These are phyloP conservation scores for Trachurus trachurus DNA, from an alignment of 2,797 vertebrate species.

Conservation along the genomic window DNA sequence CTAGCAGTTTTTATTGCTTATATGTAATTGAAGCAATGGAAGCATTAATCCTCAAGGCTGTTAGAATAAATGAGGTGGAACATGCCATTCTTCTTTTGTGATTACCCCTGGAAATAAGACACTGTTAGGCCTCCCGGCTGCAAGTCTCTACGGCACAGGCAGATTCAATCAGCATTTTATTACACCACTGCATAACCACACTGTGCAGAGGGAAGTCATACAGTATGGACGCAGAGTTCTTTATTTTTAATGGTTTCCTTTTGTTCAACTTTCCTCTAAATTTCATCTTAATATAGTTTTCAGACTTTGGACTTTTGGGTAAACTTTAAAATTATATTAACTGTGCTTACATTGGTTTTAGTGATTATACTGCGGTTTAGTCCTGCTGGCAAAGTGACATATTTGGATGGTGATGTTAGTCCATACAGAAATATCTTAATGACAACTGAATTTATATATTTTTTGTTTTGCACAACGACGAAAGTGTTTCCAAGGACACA, in stretches of 20 bases:
- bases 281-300: background rate
- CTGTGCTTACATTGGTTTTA: background rate
- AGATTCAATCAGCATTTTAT: conserved; percentile 27
- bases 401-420: background rate
- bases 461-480: too few relatives aligned
- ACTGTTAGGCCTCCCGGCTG: background rate
- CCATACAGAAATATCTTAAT: background rate
- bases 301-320: conserved; percentile 4
- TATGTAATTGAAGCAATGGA: conserved; percentile 68
- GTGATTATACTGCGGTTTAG: background rate
- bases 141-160: background rate
- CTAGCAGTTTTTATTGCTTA: conserved; percentile 40
- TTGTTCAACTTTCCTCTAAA: background rate
- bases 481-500: too few relatives aligned
- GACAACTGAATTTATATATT: background rate
- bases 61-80: conserved; percentile 72
- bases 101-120: conserved; percentile 59
- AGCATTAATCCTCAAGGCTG: conserved; percentile 62
- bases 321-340: background rate
- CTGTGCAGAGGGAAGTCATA: background rate
- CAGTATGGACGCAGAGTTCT: background rate
- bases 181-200: background rate
- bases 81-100: conserved; percentile 38
- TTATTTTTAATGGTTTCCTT: background rate
- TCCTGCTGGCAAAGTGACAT: background rate